Conservation (phyloP, 2,888 invertebrate species). For the Eristalinus sepulchralis region DNA sequence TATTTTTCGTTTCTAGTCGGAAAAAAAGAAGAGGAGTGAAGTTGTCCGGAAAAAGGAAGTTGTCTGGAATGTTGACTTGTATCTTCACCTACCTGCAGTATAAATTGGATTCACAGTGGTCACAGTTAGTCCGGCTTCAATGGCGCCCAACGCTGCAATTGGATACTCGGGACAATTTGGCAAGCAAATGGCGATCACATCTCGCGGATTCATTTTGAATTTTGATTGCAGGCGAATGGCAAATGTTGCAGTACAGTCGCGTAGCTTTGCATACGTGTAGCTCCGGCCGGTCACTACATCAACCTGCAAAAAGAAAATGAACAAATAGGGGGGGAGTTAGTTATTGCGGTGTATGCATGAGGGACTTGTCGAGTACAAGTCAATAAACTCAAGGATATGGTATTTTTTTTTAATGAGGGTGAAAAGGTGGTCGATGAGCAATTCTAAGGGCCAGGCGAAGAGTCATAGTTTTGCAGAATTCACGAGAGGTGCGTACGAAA, state of each 20-base stretch:
- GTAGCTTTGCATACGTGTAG: conserved; percentile 87
- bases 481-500: no score
- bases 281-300: conserved; percentile 87
- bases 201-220: conserved; percentile 85
- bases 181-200: conserved; percentile 86
- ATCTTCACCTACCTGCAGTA: conserved; percentile 82
- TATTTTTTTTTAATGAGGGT: no score
- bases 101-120: conserved; percentile 90
- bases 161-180: conserved; percentile 90
- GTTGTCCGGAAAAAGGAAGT: neutral
- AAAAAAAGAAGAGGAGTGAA: neutral
- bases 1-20: neutral
- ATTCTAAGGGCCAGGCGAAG: no score
- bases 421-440: no score
- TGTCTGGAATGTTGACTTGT: neutral
- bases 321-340: neutral
- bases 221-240: conserved; percentile 85
- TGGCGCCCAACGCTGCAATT: conserved; percentile 84
- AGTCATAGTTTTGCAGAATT: no score
- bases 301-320: conserved; percentile 82
- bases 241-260: conserved; percentile 85
- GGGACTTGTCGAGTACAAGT: neutral
- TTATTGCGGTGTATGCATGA: neutral
- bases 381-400: no score
- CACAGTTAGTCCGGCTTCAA: conserved; percentile 86